phyloP scores from a whole-genome alignment of 2,888 invertebrate genomes.

The Sinodicranocentrus sp. region DNA sequence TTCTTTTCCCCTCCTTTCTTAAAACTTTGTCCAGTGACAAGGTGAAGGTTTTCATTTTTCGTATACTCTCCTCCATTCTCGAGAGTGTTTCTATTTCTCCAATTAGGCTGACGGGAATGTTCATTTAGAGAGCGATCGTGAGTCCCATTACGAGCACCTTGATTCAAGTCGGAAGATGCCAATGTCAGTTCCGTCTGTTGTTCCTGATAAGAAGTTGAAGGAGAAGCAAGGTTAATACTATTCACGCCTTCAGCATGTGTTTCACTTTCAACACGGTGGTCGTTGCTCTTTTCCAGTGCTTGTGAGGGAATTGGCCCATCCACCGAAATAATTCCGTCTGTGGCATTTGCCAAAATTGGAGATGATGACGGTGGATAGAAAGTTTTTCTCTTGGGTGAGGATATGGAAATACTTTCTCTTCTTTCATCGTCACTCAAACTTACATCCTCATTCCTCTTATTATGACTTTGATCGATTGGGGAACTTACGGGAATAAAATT shows the following conservation, averaged over 20 bases:
- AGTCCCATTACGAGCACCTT: too few species aligned
- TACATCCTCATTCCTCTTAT: constrained; percentile 24
- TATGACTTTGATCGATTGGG: constrained; percentile 37
- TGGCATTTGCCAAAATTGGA: not conserved
- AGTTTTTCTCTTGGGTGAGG: not conserved
- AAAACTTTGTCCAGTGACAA: not conserved
- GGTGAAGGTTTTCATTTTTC: constrained; percentile 23
- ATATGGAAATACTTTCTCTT: constrained; percentile 7
- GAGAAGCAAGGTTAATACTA: constrained; percentile 23
- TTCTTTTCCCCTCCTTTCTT: too few species aligned
- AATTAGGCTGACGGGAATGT: too few species aligned
- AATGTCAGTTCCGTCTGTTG: not conserved
- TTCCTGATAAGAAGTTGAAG: not conserved
- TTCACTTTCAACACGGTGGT: constrained; percentile 8
- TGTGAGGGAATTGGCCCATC: not conserved
- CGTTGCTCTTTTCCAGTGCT: constrained; percentile 22
- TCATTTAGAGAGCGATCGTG: too few species aligned
- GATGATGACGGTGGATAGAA: not conserved
- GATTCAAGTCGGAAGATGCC: not conserved
- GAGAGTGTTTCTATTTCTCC: not conserved
- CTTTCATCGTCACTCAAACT: constrained; percentile 12
- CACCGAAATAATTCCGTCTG: constrained; percentile 7
- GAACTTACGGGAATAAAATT: not conserved
- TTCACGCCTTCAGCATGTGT: not conserved
- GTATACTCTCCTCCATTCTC: not conserved